Conservation (phyloP, 2,113 vertebrate species). For the Gambusia affinis region DNA sequence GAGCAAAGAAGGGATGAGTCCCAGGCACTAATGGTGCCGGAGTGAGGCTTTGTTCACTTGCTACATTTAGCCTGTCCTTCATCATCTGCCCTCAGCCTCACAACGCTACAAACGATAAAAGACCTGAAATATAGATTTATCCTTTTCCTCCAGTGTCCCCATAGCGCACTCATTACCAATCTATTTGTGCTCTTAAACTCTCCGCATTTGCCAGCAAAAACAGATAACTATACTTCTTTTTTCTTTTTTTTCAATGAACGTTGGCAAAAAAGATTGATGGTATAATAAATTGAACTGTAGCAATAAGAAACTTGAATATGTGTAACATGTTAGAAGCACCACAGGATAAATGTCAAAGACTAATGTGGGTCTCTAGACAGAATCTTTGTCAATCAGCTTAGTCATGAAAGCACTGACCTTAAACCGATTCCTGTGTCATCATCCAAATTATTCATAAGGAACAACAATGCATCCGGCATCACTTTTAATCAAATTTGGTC, state of each 20-base stretch:
- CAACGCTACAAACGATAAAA: conserved; percentile 74
- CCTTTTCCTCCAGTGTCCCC: conserved; percentile 21
- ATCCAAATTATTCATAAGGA: no score
- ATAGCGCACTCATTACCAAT: conserved; percentile 49
- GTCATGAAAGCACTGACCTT: no score
- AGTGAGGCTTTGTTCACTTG: conserved; percentile 80
- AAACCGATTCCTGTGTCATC: no score
- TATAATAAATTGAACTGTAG: neutral
- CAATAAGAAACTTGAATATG: neutral
- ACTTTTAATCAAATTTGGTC: no score
- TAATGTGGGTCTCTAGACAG: neutral
- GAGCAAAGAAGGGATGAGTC: conserved; percentile 63
- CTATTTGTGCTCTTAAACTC: conserved; percentile 48
- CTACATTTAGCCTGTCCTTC: conserved; percentile 79
- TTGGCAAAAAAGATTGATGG: neutral
- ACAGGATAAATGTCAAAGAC: neutral
- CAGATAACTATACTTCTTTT: conserved; percentile 19
- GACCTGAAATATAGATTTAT: conserved; percentile 75
- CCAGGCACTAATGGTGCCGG: conserved; percentile 75
- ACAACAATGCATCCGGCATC: no score
- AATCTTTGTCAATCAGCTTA: neutral
- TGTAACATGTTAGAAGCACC: neutral
- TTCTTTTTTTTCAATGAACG: neutral
- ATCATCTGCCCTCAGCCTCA: conserved; percentile 74
- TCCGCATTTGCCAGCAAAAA: conserved; percentile 38